Evolutionary conservation across 2,888 invertebrate genomes (phyloP), one percentile per base, ranked within the genome.

Genomic region (Pocota personata): DNA sequence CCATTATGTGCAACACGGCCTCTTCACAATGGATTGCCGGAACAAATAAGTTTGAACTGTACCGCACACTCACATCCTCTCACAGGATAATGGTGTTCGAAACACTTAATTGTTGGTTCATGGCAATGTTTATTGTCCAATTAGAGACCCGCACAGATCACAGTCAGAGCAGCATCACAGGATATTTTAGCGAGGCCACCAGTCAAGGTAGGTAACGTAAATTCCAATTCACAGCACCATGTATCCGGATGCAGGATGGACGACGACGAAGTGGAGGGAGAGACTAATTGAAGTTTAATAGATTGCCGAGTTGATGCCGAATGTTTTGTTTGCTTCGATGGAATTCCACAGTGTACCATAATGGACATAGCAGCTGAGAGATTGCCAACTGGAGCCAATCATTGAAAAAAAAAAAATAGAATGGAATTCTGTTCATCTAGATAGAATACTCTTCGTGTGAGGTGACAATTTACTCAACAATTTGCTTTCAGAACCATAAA

Each of bases 51-150:
- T 73, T 79, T 62, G 43, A 71, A 35, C 69, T 55, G 40, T 46
- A 21, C 66, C 78, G 37, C 58, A 73, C 71, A 64, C 60, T 73
- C 67, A 43, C 60, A 69, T 83, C 60, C 58, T 46, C 37, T 48
- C 73, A 57, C 64, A 71, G 75, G 71, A 71, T 84, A 76, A 67
- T 76, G 76, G 71, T 57, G 55, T 72, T 86, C 67, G 80, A 73
- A 86, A 62, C 76, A 75, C 86, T 82, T 82, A 86, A 86, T 82
- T 86, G 86, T 77, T 82, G 72, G 76, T 73, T 67, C 76, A 82
- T 80, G 76, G 67, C 76, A 67, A 86, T 86, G 80, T 86, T 86
- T 86, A 82, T 86, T 82, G 80, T 86, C 76, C 86, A 86, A 86
- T 86, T 86, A 82, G 71, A 73, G 67, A 66, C 16, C 64, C 40